Evolutionary conservation across 2,888 invertebrate genomes (phyloP).

Genomic region (Plagiodera versicolora): DNA sequence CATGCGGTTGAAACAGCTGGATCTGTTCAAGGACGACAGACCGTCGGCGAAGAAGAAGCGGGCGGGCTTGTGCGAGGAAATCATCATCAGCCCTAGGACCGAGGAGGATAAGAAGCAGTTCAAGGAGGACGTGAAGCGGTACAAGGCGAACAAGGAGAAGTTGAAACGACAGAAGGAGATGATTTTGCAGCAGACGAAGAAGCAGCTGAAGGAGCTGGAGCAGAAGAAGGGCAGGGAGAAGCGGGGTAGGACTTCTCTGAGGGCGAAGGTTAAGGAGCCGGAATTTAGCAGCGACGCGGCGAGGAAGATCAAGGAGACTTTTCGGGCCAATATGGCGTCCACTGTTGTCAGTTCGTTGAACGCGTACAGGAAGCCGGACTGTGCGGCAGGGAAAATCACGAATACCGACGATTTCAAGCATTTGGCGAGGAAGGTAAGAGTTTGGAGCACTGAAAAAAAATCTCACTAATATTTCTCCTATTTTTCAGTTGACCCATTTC

Average conservation of each 20-base stretch:
- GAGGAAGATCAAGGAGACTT: slow-evolving; percentile 81
- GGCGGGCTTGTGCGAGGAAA: slow-evolving; percentile 63
- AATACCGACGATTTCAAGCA: slow-evolving; percentile 93
- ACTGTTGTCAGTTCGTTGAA: slow-evolving; percentile 86
- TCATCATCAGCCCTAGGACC: slow-evolving; percentile 72
- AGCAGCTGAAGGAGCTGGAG: slow-evolving; percentile 35
- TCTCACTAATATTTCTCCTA: no score
- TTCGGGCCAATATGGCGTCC: slow-evolving; percentile 76
- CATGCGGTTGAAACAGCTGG: slow-evolving; percentile 48
- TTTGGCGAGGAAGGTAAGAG: slow-evolving; percentile 86
- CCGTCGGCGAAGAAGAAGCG: slow-evolving; percentile 54
- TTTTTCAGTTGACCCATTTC: slow-evolving; percentile 85
- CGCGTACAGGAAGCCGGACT: slow-evolving; percentile 84
- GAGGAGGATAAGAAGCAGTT: slow-evolving; percentile 76
- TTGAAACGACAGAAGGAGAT: slow-evolving; percentile 68
- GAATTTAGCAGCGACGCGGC: slow-evolving; percentile 58
- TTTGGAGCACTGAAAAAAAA: no score
- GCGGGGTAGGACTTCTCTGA: slow-evolving; percentile 40
- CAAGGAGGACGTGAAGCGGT: slow-evolving; percentile 71
- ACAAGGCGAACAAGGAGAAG: slow-evolving; percentile 80
- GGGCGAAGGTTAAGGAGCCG: slow-evolving; percentile 49
- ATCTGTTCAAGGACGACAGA: slow-evolving; percentile 41
- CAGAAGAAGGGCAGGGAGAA: slow-evolving; percentile 40
- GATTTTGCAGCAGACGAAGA: slow-evolving; percentile 54
- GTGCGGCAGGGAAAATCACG: slow-evolving; percentile 81